Evolutionary conservation across 2,888 invertebrate species (phyloP), one percentile per base, ranked within the genome.

Genomic region (Limenitis camilla): DNA sequence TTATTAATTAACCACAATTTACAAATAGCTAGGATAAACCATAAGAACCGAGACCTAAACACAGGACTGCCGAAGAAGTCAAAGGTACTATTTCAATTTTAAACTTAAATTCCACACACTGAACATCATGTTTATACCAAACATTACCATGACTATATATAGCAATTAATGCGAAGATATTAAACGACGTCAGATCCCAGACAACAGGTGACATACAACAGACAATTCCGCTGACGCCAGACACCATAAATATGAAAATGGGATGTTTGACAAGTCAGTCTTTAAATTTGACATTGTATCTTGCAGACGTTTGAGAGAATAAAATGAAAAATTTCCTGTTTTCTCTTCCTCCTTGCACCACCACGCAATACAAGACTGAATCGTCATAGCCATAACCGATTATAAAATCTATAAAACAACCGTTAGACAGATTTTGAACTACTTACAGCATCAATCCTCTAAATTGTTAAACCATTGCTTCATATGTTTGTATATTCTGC

Each of bases 331-430:
- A 36, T 10, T n/a, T 11, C 6, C 7, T 6, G n/a, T 44, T 42
- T 27, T 0, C 28, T 57, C 4, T 42, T 27, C 0, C 28, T 57
- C 4, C 53, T 68, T 66, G 42, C 19, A 44, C 58, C 19, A 44
- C 58, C 61, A 52, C 40, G 43, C 58, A 43, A 57, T 32, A 57
- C 53, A 52, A 8, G 61, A 40, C 56, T 54, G 64, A n/a, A n/a
- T n/a, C 59, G 66, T 57, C 78, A 80, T 81, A 80, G 68, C 69
- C 67, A 66, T 78, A 78, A 76, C 74, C 78, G 78, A 78, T 81
- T 80, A 78, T 76, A 78, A 76, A 81, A 80, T 76, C 70, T 76
- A 75, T 77, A 77, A 78, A 81, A 75, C 75, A 71, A 31, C 35
- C 36, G 44, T 39, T 58, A 56, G 61, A 56, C 52, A 52, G 61